These are phyloP conservation scores for Theodoxus fluviatilis DNA, from an alignment of 2,888 invertebrate species.

Conservation along the genomic window DNA sequence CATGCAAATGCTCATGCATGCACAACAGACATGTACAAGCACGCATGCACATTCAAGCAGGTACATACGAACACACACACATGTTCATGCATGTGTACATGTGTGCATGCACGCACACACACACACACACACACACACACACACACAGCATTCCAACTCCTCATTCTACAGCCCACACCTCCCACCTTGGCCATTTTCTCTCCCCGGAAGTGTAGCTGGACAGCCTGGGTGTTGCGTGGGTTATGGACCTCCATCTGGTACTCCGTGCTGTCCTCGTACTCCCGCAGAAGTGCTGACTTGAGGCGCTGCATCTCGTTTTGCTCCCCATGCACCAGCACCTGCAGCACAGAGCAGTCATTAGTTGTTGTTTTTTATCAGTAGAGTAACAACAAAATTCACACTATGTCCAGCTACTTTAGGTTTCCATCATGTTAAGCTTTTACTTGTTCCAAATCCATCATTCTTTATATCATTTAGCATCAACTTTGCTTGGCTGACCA, in stretches of 20 bases:
- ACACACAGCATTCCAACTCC: neutral
- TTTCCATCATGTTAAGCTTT: no score
- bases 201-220: constrained; percentile 92
- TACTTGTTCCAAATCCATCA: no score
- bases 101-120: neutral
- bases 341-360: constrained; percentile 26
- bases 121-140: neutral
- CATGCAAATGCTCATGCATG: no score
- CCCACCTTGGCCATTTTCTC: constrained; percentile 95
- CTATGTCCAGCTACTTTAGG: no score
- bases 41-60: no score
- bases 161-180: neutral
- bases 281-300: constrained; percentile 90
- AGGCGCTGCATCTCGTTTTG: constrained; percentile 98
- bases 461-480: no score
- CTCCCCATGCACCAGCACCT: constrained; percentile 96
- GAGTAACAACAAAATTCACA: no score
- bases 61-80: no score
- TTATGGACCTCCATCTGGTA: constrained; percentile 90
- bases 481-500: no score
- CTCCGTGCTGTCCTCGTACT: constrained; percentile 84
- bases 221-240: constrained; percentile 92
- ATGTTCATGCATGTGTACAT: no score
- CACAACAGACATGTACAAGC: no score
- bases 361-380: no score